Evolutionary conservation across 2,113 vertebrate genomes (phyloP).

Genomic region (Brienomyrus brachyistius): DNA sequence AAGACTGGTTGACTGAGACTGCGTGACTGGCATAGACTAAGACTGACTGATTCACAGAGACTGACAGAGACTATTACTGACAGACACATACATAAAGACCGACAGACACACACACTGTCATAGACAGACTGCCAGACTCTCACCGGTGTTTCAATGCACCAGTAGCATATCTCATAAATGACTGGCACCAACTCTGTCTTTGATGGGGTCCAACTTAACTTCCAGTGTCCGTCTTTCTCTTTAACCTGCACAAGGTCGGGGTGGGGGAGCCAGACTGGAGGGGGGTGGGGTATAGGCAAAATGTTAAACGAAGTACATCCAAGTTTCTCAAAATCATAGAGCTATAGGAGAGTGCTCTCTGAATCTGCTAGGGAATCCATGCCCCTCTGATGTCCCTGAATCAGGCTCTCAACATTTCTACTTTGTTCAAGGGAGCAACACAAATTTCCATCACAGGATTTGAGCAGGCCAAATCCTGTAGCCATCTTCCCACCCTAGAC

Average conservation of each 20-base stretch:
- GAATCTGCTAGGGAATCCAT: background rate
- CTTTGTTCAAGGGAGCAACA: background rate
- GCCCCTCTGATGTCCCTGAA: background rate
- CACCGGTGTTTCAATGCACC: slow-evolving; percentile 20
- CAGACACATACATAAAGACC: background rate
- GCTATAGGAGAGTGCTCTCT: background rate
- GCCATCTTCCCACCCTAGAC: background rate
- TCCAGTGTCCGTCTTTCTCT: slow-evolving; percentile 20
- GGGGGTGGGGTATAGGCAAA: background rate
- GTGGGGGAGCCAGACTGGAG: slow-evolving; percentile 21
- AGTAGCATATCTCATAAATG: slow-evolving; percentile 22
- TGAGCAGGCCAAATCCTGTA: background rate
- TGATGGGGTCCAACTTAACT: slow-evolving; percentile 27
- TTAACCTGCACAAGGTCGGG: slow-evolving; percentile 12
- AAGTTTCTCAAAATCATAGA: background rate
- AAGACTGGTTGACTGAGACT: background rate
- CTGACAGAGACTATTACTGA: background rate
- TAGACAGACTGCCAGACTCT: background rate
- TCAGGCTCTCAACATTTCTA: background rate
- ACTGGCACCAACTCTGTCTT: slow-evolving; percentile 12
- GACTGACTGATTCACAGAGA: background rate
- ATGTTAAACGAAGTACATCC: background rate
- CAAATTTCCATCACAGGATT: background rate
- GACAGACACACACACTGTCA: background rate
- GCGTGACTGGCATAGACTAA: background rate